These are phyloP conservation scores for Chironex yamaguchii DNA, from an alignment of 30 jellyfish, hydroid and myxozoan genomes.

Conservation along the genomic window DNA sequence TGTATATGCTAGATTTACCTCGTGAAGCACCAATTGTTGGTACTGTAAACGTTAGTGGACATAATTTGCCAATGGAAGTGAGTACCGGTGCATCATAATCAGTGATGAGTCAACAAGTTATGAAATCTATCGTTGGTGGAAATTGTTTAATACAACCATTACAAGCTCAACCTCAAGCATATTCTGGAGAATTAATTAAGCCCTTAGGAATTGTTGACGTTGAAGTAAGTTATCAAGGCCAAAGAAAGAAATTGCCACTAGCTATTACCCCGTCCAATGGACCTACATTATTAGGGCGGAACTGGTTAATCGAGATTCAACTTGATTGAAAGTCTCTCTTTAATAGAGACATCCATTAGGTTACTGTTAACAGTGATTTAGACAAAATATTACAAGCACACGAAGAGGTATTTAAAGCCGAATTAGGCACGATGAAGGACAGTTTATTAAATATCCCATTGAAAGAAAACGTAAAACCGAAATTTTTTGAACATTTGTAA, in stretches of 20 bases:
- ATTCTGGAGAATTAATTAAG: background rate
- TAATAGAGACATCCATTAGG: background rate
- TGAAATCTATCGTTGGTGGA: background rate
- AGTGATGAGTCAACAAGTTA: conserved; percentile 3
- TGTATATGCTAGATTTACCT: conserved; percentile 22
- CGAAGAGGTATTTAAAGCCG: conserved; percentile 38
- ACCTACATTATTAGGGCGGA: conserved; percentile 20
- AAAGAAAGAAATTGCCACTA: background rate
- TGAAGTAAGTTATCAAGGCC: background rate
- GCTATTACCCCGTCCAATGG: conserved; percentile 10
- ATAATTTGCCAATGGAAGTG: conserved; percentile 32
- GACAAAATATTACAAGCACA: background rate
- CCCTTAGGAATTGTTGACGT: conserved; percentile 4
- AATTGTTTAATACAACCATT: background rate
- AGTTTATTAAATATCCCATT: conserved; percentile 7
- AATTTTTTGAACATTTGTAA: conserved; percentile 12
- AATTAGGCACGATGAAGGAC: conserved; percentile 20
- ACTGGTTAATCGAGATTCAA: conserved; percentile 9
- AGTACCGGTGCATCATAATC: conserved; percentile 42
- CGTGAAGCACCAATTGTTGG: conserved; percentile 25
- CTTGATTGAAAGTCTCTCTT: conserved; percentile 30
- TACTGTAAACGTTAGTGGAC: background rate
- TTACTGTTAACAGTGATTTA: conserved; percentile 1
- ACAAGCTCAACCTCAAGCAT: background rate
- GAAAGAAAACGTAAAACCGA: conserved; percentile 36